Evolutionary conservation across 2,797 vertebrate species (phyloP).

Genomic region (Echeneis naucrates): DNA sequence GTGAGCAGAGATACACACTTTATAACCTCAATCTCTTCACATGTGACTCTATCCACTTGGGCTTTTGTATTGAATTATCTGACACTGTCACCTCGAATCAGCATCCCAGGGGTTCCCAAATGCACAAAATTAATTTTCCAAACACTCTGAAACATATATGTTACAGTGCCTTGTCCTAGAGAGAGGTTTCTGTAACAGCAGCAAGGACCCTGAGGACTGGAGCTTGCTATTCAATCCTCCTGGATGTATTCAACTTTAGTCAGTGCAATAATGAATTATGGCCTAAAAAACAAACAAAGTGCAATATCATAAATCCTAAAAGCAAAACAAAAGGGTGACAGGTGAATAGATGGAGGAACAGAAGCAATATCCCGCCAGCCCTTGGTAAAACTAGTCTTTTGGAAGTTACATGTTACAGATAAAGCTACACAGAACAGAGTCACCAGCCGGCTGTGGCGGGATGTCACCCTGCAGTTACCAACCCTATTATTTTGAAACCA

Average conservation of each 20-base stretch:
- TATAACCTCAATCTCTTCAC: conserved; percentile 1
- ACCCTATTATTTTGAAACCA: conserved; percentile 59
- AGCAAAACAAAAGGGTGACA: conserved; percentile 54
- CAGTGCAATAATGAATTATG: conserved; percentile 54
- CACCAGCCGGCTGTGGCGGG: conserved; percentile 20
- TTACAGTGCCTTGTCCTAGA: conserved; percentile 30
- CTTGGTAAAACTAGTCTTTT: conserved; percentile 22
- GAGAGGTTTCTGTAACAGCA: conserved; percentile 49
- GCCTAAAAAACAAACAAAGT: conserved; percentile 54
- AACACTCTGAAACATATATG: conserved; percentile 29
- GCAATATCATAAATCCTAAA: conserved; percentile 56
- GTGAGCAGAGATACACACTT: neutral
- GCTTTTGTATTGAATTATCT: conserved; percentile 35
- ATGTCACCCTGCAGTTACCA: conserved; percentile 40
- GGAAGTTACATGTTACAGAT: conserved; percentile 34
- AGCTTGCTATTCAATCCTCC: conserved; percentile 31
- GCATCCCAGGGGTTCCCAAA: conserved; percentile 15
- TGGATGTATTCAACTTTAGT: conserved; percentile 49
- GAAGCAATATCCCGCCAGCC: conserved; percentile 3
- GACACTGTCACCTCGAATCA: conserved; percentile 40
- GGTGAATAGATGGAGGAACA: conserved; percentile 17
- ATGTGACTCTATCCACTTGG: conserved; percentile 3
- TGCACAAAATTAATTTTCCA: conserved; percentile 31
- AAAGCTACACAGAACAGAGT: conserved; percentile 20
- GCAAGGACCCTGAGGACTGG: conserved; percentile 22